Conservation (phyloP, 2,113 vertebrate genomes). For the Catharus minimus region DNA sequence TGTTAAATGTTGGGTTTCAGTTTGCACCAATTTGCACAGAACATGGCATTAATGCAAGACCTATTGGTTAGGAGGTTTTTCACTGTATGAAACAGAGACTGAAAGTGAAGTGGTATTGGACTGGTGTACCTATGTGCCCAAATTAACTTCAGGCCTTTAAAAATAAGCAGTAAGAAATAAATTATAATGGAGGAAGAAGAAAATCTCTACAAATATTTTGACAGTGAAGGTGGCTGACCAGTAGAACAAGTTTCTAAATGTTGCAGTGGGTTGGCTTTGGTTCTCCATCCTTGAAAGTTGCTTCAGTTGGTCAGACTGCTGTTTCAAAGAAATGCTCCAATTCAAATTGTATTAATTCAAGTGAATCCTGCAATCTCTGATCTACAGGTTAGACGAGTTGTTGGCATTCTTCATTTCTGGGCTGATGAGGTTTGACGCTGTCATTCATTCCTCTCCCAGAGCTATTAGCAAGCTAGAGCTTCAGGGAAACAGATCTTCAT, state of each 20-base stretch:
- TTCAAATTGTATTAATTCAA: neutral
- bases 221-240: constrained; percentile 6
- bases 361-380: neutral
- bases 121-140: neutral
- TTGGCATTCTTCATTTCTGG: neutral
- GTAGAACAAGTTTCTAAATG: constrained; percentile 4
- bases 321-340: neutral
- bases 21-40: neutral
- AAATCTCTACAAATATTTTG: constrained; percentile 49
- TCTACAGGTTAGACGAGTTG: constrained; percentile 40
- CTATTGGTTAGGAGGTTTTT: neutral
- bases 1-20: neutral
- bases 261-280: neutral
- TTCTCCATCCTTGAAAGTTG: neutral
- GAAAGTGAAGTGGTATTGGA: neutral
- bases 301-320: neutral
- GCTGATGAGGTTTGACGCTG: neutral
- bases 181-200: neutral
- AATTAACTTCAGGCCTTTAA: constrained; percentile 15
- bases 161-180: constrained; percentile 11
- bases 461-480: neutral
- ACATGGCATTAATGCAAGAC: neutral
- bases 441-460: neutral
- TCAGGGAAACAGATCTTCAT: neutral
- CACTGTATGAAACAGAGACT: neutral